A percentile compares a stretch with the other conserved stretches of the same genome.
Conservation (phyloP, 2,888 invertebrate genomes). For the Stenichneumon culpator region DNA sequence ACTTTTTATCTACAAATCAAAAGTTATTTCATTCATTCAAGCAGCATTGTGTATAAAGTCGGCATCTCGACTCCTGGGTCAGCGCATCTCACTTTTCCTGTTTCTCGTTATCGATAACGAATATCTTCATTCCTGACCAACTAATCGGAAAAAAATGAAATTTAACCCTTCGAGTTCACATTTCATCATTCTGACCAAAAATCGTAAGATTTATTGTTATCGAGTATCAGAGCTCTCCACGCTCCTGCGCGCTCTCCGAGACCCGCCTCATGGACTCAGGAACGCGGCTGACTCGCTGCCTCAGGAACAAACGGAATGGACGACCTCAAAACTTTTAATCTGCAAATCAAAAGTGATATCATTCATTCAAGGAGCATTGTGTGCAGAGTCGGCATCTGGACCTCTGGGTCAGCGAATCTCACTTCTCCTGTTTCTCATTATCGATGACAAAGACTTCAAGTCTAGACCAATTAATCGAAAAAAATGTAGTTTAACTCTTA, state of each 20-base stretch:
- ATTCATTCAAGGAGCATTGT: not conserved
- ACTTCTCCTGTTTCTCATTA: not conserved
- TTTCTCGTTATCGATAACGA: not conserved
- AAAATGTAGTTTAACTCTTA: not conserved
- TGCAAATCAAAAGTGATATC: not conserved
- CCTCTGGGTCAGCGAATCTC: not conserved
- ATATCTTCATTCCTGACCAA: not conserved
- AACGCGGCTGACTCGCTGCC: slow-evolving; percentile 29
- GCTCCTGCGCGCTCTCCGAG: slow-evolving; percentile 46
- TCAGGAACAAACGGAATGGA: not conserved
- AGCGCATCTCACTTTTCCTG: not conserved
- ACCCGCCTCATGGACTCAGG: not conserved
- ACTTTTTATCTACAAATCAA: not conserved
- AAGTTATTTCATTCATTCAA: slow-evolving; percentile 12
- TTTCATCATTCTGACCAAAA: no score
- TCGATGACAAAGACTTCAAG: not conserved
- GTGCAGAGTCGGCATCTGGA: not conserved
- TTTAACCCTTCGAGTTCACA: no score
- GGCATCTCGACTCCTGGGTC: not conserved
- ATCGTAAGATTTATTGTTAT: not conserved
- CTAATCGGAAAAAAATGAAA: not conserved
- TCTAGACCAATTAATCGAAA: not conserved
- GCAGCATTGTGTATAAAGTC: not conserved
- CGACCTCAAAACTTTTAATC: slow-evolving; percentile 7
- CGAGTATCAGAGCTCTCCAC: slow-evolving; percentile 53